phyloP scores from a whole-genome alignment of 2,888 invertebrate genomes.

The Ormyrus pomaceus region DNA sequence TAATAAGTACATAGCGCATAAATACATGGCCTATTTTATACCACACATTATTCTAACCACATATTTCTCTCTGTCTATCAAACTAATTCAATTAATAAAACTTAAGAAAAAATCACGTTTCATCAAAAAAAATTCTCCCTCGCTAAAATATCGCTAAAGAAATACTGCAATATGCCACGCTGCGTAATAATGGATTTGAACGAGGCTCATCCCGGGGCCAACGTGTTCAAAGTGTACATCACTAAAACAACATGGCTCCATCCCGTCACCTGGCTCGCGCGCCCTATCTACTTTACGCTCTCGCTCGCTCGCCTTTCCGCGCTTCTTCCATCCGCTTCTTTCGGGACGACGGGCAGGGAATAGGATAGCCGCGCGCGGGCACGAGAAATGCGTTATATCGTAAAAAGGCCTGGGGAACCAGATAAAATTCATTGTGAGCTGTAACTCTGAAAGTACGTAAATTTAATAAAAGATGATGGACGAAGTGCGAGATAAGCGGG shows the following conservation, averaged over 20 bases:
- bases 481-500: slow-evolving; percentile 23
- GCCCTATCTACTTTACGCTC: slow-evolving; percentile 35
- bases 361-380: not conserved
- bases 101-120: no score
- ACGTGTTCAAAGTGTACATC: slow-evolving; percentile 28
- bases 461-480: slow-evolving; percentile 40
- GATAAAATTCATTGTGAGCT: slow-evolving; percentile 43
- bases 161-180: no score
- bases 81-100: no score
- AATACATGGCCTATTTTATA: no score
- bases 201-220: no score
- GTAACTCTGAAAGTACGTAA: slow-evolving; percentile 28
- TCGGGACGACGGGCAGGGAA: not conserved
- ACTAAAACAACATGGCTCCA: slow-evolving; percentile 12
- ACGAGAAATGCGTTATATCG: slow-evolving; percentile 19
- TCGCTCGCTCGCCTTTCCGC: not conserved
- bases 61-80: no score
- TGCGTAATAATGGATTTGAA: no score
- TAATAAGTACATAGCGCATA: no score
- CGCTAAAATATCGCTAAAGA: no score
- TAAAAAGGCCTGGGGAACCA: slow-evolving; percentile 15
- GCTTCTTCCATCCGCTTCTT: not conserved
- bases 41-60: no score
- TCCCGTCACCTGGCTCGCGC: slow-evolving; percentile 37
- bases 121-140: no score